A percentile compares a stretch with the other conserved stretches of the same genome.
These are phyloP conservation scores for Drosophila testacea DNA, from an alignment of 2,888 invertebrate species.

Conservation along the genomic window DNA sequence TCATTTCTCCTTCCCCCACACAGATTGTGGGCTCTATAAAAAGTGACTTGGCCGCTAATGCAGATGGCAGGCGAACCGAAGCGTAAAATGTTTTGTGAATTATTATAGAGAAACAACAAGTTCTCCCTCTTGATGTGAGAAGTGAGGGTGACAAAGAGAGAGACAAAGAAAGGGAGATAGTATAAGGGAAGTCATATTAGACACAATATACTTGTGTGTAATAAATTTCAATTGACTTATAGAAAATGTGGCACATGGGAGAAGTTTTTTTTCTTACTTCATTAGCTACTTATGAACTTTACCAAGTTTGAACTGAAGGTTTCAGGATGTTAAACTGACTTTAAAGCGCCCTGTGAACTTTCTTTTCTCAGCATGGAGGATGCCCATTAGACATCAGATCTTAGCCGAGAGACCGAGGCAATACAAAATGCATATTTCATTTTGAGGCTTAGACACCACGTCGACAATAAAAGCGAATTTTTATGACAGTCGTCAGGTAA, in stretches of 20 bases:
- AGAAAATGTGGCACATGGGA: constrained; percentile 26
- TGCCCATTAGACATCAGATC: constrained; percentile 7
- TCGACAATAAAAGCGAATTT: constrained; percentile 65
- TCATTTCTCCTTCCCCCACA: background rate
- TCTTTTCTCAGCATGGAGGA: background rate
- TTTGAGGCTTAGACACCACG: constrained; percentile 38
- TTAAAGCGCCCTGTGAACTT: background rate
- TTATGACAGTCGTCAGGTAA: constrained; percentile 60
- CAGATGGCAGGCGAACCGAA: constrained; percentile 75
- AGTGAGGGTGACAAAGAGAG: constrained; percentile 1
- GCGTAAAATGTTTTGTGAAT: constrained; percentile 77
- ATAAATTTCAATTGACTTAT: constrained; percentile 78
- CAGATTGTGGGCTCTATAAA: constrained; percentile 16
- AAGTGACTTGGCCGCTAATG: constrained; percentile 75
- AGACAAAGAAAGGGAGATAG: background rate
- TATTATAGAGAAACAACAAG: constrained; percentile 58
- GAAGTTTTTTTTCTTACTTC: constrained; percentile 23
- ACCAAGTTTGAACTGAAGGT: constrained; percentile 1
- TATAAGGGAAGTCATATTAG: constrained; percentile 23
- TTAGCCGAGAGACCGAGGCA: constrained; percentile 16
- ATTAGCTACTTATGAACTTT: constrained; percentile 8
- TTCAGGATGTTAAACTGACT: constrained; percentile 17
- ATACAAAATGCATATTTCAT: constrained; percentile 66
- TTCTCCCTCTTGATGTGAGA: background rate
- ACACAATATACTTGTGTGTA: constrained; percentile 44